Base-by-base conservation (phyloP, 2,797 vertebrate species). In the Dendrocincla tyrannina region DNA sequence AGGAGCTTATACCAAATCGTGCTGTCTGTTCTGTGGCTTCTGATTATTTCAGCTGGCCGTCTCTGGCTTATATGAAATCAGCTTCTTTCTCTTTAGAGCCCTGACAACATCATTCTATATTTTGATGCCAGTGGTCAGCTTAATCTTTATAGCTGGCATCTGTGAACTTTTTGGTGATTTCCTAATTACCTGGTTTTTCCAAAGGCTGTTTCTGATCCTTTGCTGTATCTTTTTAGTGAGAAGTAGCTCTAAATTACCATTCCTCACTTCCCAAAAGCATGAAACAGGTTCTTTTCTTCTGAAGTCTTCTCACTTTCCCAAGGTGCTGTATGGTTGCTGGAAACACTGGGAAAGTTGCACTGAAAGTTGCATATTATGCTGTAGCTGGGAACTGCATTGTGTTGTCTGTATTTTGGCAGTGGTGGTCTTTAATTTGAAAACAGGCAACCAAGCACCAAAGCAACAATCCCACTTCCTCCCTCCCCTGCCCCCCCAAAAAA, bases 51-150 rank as follows among this genome's bases (percentile, higher is more conserved):
- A 37, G 2, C 10, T 42, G 20, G 9, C 41, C 32, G 6, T 64
- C 17, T 76, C 41, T 41, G 22, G 17, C n/a, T 68, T 77, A 27
- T 8, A 13, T 56, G 27, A 76, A 80, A 52, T 56, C 7, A 4
- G 3, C 5, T 52, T 19, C 30, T 78, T 30, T 9, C 6, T 56
- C 52, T 88, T 77, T 56, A 50, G 66, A 74, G 9, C 27, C 9
- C 0, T 68, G 58, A 55, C 1, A 58, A 59, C 2, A 1, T 82
- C 37, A 33, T 64, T 52, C 11, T 30, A 5, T 5, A 0, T 75
- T 56, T 58, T 32, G 7, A 49, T 74, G 13, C 14, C 5, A 33
- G 3, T n/a, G 11, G 33, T 7, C 77, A 56, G 56, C 37, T 59
- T 82, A 73, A 70, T 39, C 41, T 30, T 63, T 81, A 42, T 33